Conservation (phyloP, 2,797 vertebrate species). For the Steatocranus sp. region DNA sequence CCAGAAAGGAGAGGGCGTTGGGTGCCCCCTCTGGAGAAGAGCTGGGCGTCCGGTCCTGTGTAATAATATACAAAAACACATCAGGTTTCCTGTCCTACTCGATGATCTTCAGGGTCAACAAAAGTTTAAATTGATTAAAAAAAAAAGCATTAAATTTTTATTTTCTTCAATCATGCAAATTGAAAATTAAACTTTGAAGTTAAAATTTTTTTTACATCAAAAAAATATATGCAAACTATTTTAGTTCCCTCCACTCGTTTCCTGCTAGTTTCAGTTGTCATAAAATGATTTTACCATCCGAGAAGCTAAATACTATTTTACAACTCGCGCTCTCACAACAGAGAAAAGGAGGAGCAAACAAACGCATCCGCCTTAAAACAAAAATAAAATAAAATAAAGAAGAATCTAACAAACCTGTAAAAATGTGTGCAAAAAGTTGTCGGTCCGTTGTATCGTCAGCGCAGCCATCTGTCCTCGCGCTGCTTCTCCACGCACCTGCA, state of each 20-base stretch:
- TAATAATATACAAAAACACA: background rate
- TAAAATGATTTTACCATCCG: background rate
- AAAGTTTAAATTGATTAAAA: background rate
- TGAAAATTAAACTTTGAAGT: background rate
- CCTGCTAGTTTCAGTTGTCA: background rate
- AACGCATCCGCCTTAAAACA: background rate
- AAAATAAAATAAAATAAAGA: background rate
- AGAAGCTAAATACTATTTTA: background rate
- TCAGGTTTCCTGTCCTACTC: background rate
- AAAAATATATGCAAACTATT: rapidly evolving
- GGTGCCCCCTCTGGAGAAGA: conserved; percentile 78
- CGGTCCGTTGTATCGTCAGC: conserved; percentile 77
- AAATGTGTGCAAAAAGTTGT: conserved; percentile 81
- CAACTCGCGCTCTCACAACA: background rate
- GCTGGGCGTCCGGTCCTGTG: conserved; percentile 81
- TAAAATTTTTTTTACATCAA: rapidly evolving
- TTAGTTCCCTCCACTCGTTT: background rate
- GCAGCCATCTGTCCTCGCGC: conserved; percentile 77
- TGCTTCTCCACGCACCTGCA: conserved; percentile 61
- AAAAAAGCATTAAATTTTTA: rapidly evolving
- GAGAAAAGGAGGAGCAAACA: background rate
- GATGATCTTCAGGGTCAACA: background rate
- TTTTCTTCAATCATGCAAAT: background rate
- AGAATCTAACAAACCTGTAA: conserved; percentile 74
- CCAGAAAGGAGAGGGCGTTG: conserved; percentile 77